phyloP scores from a whole-genome alignment of 1,140 invertebrate genomes.

The Cyrtorhinus lividipennis region DNA sequence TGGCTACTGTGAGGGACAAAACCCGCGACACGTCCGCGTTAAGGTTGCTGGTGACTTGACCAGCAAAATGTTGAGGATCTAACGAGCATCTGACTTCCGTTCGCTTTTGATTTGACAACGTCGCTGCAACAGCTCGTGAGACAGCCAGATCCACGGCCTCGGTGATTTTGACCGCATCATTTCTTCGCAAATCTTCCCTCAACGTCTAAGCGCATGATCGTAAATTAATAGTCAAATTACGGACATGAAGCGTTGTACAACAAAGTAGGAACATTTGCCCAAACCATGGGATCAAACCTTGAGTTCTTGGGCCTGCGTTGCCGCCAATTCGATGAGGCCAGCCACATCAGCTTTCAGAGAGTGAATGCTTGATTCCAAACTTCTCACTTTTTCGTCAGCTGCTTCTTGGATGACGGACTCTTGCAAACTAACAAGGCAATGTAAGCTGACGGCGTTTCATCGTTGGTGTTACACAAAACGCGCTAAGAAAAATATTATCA shows the following conservation, averaged over 20 bases:
- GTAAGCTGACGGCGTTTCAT: too few species aligned
- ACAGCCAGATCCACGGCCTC: slow-evolving; percentile 10
- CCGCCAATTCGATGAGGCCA: background rate
- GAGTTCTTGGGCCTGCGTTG: background rate
- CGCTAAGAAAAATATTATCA: too few species aligned
- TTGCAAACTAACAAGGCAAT: background rate
- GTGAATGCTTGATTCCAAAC: background rate
- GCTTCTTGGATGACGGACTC: background rate
- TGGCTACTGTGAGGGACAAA: background rate
- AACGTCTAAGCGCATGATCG: slow-evolving; percentile 13
- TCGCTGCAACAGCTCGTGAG: slow-evolving; percentile 1
- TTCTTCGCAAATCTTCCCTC: slow-evolving; percentile 14
- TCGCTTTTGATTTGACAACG: background rate
- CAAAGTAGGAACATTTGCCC: too few species aligned
- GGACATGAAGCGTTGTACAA: too few species aligned
- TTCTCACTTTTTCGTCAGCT: background rate
- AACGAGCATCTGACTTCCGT: background rate
- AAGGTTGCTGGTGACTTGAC: background rate
- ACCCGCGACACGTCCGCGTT: background rate
- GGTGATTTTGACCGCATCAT: background rate
- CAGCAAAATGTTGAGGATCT: background rate
- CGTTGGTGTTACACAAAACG: too few species aligned
- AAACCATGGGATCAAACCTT: background rate
- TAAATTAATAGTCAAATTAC: too few species aligned
- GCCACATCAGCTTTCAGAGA: background rate